phyloP scores from a whole-genome alignment of 1,140 invertebrate species.

The Portunus trituberculatus region DNA sequence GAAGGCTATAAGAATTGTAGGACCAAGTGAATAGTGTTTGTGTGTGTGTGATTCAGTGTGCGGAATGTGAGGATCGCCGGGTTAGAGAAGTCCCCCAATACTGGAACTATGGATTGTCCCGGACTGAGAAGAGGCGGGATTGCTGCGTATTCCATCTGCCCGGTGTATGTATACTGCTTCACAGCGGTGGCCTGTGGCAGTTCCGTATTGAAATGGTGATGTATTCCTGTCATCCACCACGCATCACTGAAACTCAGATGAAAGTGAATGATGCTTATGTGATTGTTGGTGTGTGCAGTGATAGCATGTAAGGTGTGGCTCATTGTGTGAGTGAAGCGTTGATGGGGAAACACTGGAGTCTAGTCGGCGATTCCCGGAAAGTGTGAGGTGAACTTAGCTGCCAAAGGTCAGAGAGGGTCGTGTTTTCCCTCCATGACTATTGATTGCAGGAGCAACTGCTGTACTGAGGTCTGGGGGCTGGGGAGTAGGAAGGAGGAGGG shows the following conservation, averaged over 20 bases:
- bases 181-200: no score
- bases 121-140: neutral
- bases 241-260: neutral
- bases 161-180: neutral
- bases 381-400: conserved; percentile 18
- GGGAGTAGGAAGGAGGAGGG: neutral
- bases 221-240: neutral
- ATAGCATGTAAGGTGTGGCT: neutral
- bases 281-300: neutral
- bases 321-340: neutral
- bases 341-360: neutral
- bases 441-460: neutral
- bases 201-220: neutral
- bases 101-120: conserved; percentile 2
- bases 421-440: conserved; percentile 33
- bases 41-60: neutral
- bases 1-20: neutral
- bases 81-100: neutral
- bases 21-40: neutral
- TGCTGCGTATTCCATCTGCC: neutral
- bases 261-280: neutral
- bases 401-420: conserved; percentile 12
- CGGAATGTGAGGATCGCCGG: neutral
- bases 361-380: neutral
- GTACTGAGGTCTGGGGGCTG: neutral